phyloP scores from a whole-genome alignment of 2,113 vertebrate genomes.

The Ranitomeya imitator region DNA sequence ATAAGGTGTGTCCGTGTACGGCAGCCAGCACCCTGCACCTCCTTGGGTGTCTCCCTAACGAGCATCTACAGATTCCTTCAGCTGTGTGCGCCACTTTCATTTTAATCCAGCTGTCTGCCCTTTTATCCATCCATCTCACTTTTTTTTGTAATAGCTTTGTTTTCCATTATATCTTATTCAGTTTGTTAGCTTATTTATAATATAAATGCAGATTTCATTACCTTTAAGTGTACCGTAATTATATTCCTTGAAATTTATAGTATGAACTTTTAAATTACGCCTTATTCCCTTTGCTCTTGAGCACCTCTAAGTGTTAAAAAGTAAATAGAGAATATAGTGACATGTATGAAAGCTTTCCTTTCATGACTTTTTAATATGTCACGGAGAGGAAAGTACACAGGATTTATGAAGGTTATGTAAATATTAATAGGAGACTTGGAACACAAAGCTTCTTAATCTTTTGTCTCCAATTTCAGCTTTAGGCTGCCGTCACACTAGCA shows the following conservation, averaged over 20 bases:
- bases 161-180: neutral
- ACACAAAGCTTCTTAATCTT: neutral
- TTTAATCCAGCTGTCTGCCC: neutral
- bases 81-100: neutral
- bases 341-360: neutral
- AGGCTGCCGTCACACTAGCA: no score
- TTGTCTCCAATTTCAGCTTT: neutral
- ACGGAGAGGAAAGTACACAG: neutral
- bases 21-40: neutral
- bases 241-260: neutral
- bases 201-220: neutral
- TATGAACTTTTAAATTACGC: neutral
- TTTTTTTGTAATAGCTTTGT: neutral
- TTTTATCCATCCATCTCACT: neutral
- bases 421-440: neutral
- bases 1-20: conserved; percentile 26
- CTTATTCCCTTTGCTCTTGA: neutral
- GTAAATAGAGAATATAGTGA: neutral
- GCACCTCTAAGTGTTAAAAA: neutral
- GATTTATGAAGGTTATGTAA: conserved; percentile 16
- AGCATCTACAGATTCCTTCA: neutral
- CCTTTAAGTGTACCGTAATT: neutral
- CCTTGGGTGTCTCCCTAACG: conserved; percentile 9
- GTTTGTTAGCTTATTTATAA: neutral
- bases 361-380: neutral